Evolutionary conservation across 2,113 vertebrate genomes (phyloP).

Genomic region (Varanus salvator): DNA sequence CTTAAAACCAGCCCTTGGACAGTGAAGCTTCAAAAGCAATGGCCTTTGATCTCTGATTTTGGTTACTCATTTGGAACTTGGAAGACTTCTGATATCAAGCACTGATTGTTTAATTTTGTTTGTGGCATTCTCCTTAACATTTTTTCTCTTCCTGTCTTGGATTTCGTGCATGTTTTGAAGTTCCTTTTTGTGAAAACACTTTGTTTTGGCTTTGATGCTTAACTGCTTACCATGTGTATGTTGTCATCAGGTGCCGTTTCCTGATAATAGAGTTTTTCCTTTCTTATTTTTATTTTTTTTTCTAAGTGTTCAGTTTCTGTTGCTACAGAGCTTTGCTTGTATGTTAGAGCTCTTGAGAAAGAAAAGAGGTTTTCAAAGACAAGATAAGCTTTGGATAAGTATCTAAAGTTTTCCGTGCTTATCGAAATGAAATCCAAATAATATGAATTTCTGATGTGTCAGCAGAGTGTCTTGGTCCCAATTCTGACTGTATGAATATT

Average conservation of each 20-base stretch:
- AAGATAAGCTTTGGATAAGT: slow-evolving; percentile 73
- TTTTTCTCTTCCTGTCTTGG: slow-evolving; percentile 47
- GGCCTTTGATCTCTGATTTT: slow-evolving; percentile 57
- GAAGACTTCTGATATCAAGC: slow-evolving; percentile 67
- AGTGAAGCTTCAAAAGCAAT: slow-evolving; percentile 63
- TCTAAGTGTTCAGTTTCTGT: slow-evolving; percentile 54
- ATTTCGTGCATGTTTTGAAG: slow-evolving; percentile 65
- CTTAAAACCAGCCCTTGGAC: slow-evolving; percentile 43
- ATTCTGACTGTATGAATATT: neutral
- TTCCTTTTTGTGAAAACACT: slow-evolving; percentile 57
- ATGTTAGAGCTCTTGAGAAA: slow-evolving; percentile 46
- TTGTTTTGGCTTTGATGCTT: slow-evolving; percentile 64
- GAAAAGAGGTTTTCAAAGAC: slow-evolving; percentile 59
- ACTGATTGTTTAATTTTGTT: slow-evolving; percentile 69
- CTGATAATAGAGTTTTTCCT: slow-evolving; percentile 57
- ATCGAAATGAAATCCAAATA: slow-evolving; percentile 63
- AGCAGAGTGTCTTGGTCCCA: neutral
- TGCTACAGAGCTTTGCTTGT: slow-evolving; percentile 47
- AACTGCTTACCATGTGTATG: slow-evolving; percentile 49
- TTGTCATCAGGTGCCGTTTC: slow-evolving; percentile 63
- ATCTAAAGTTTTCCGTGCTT: slow-evolving; percentile 73
- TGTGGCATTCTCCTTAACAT: slow-evolving; percentile 65
- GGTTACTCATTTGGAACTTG: slow-evolving; percentile 64
- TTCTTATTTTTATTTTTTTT: neutral
- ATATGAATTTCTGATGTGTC: slow-evolving; percentile 41